A percentile compares a stretch with the other conserved stretches of the same genome.
These are phyloP conservation scores for Archaeoteleia sp. DNA, from an alignment of 2,888 invertebrate genomes.

Conservation along the genomic window DNA sequence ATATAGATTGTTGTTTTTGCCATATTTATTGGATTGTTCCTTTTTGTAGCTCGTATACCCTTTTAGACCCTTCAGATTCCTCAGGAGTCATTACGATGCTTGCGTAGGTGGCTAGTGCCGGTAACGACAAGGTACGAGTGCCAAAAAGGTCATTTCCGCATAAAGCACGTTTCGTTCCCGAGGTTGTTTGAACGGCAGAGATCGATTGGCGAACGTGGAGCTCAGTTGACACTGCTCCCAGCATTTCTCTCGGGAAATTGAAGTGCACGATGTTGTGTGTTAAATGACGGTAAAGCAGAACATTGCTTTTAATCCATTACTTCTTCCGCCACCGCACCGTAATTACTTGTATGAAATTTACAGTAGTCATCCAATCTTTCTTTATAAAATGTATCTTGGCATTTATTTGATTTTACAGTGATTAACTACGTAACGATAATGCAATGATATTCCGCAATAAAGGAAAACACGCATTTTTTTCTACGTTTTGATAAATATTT, in stretches of 20 bases:
- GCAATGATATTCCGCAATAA: too few relatives aligned
- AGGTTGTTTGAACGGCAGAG: conserved; percentile 20
- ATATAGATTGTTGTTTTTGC: too few relatives aligned
- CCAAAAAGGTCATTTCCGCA: conserved; percentile 5
- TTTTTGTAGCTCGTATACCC: background rate
- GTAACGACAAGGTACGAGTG: conserved; percentile 3
- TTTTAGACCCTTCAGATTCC: background rate
- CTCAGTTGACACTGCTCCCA: conserved; percentile 1
- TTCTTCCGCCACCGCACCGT: background rate
- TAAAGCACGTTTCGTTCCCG: conserved; percentile 15
- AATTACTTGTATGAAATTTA: conserved; percentile 16
- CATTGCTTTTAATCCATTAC: conserved; percentile 22
- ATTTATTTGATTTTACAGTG: background rate
- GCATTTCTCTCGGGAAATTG: conserved; percentile 29
- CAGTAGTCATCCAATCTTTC: background rate
- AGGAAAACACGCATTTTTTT: too few relatives aligned
- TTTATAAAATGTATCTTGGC: background rate
- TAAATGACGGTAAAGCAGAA: conserved; percentile 17
- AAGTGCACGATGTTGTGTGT: conserved; percentile 23
- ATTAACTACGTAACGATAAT: too few relatives aligned
- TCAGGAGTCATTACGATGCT: background rate
- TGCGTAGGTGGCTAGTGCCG: conserved; percentile 1
- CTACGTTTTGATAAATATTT: too few relatives aligned
- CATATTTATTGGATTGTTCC: background rate
- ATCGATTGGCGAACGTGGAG: conserved; percentile 13